Base-by-base conservation (phyloP, 2,888 invertebrate genomes). In the Agriopis leucophaearia region DNA sequence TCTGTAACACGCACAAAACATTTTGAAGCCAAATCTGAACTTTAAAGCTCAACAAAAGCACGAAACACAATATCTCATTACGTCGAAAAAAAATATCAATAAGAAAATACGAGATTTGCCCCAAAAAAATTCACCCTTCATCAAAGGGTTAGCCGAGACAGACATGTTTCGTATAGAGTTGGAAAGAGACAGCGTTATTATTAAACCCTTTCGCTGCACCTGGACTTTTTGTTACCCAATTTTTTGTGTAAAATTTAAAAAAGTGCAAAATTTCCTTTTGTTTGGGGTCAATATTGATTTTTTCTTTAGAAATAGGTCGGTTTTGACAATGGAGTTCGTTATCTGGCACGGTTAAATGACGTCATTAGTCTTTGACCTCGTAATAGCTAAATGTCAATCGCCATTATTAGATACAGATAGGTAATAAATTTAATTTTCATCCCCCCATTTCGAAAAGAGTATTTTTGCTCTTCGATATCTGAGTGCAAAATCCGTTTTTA, bases 41-140 rank as follows among this genome's bases (percentile, higher is more conserved):
- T 74, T 73, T 74, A 72, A 74, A 74, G 64, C 62, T 44, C 69
- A 63, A 73, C 71, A 75, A 75, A 88, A 84, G 85, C 78, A 78
- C 84, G 88, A 81, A 88, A 90, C 82, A 94, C 91, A 93, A 93
- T 94, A 91, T 91, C 91, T 92, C 91, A 91, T 93, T 94, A 91
- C 87, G 78, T 81, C 75, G 72, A 80, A 87, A 89, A 88, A 90
- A 88, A 85, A 18, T 81, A 83, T 84, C 85, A 90, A 91, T 86
- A 88, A 88, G 88, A 91, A 93, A 92, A 91, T 87, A 89, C 85
- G 82, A 89, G 89, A 92, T 92, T 92, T 90, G 85, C 88, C 89
- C 91, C 88, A 89, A 92, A 93, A 90, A 90, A 90, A 86, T 74
- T 72, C 86, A 85, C 90, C 88, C 88, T 83, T 77, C 74, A 73